Percentiles rank a stretch among this genome's conserved stretches.
These are phyloP conservation scores for Siderastrea radians DNA, from an alignment of 92 coral and sea anemone genomes.

Conservation along the genomic window DNA sequence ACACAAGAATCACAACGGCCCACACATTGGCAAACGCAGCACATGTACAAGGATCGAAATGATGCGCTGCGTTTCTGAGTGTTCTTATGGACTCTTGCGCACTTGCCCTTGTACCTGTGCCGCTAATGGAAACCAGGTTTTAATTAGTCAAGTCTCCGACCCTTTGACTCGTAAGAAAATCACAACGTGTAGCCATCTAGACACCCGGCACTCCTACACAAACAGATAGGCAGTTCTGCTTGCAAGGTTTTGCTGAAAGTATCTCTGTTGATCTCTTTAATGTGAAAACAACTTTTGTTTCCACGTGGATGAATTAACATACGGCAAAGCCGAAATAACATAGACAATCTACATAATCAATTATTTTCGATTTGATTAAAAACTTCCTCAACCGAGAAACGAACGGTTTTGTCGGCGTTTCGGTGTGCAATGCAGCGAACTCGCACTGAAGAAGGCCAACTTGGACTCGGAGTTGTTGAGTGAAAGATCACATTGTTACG, in stretches of 20 bases:
- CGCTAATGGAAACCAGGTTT: no score
- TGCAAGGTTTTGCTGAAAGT: background rate
- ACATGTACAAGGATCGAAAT: no score
- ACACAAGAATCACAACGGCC: no score
- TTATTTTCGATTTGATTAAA: background rate
- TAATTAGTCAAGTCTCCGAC: no score
- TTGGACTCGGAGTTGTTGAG: no score
- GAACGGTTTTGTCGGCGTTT: background rate
- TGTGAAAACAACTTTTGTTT: background rate
- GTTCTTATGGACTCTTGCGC: no score
- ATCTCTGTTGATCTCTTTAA: background rate
- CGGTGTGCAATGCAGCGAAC: background rate
- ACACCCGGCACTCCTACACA: background rate
- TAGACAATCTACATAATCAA: background rate
- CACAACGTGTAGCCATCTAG: no score
- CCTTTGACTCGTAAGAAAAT: no score
- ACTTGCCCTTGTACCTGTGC: no score
- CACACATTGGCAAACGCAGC: no score
- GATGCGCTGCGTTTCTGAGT: no score
- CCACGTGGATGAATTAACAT: background rate
- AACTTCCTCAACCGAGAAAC: background rate
- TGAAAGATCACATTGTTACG: background rate
- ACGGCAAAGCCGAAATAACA: constrained; percentile 5
- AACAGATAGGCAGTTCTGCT: background rate
- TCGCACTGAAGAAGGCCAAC: no score